Evolutionary conservation across 2,113 vertebrate genomes (phyloP).

Genomic region (Pyrgilauda ruficollis): DNA sequence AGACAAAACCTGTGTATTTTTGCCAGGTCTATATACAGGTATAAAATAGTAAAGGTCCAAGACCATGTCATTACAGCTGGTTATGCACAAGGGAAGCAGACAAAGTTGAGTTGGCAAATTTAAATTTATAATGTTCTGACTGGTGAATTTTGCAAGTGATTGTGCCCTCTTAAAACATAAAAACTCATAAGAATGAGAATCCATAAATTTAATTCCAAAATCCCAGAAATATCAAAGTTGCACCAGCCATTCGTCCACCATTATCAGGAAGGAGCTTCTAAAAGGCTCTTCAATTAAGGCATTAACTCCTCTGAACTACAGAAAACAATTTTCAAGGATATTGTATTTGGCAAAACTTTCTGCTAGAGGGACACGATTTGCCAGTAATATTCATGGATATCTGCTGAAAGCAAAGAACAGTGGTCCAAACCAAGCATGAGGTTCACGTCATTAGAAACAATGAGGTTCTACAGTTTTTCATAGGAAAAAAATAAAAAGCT

Average conservation of each 20-base stretch:
- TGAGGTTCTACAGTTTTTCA: neutral
- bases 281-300: neutral
- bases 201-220: neutral
- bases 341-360: neutral
- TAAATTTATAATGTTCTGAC: neutral
- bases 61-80: neutral
- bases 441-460: neutral
- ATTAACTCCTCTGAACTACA: neutral
- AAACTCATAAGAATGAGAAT: neutral
- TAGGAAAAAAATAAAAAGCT: neutral
- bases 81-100: fast-evolving
- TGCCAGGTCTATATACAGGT: neutral
- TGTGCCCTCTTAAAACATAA: neutral
- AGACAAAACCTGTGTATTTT: neutral
- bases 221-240: neutral
- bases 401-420: neutral
- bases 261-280: neutral
- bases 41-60: neutral
- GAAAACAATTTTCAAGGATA: neutral
- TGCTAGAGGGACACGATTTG: neutral
- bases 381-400: neutral
- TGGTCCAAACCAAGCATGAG: neutral
- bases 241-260: neutral
- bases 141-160: neutral
- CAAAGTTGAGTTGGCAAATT: neutral